A percentile compares a stretch with the other conserved stretches of the same genome.
These are phyloP conservation scores for Paguma larvata DNA, from an alignment of 2,797 vertebrate species.

Conservation along the genomic window DNA sequence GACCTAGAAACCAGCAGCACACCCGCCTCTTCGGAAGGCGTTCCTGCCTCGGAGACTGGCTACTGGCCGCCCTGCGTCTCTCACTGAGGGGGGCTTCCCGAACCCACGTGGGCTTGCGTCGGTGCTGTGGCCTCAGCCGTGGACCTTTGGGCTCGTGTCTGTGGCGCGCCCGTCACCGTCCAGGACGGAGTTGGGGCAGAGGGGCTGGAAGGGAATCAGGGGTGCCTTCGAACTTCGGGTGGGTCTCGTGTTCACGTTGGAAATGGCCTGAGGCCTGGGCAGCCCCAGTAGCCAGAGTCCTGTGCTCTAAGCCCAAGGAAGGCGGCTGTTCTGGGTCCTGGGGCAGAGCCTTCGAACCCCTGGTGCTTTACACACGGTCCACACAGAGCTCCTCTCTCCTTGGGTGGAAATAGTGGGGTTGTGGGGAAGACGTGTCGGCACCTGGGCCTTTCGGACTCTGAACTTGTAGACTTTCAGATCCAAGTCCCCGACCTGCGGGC, in stretches of 20 bases:
- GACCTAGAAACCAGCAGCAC: background rate
- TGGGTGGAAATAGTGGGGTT: background rate
- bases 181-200: background rate
- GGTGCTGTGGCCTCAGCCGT: too few species aligned
- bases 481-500: too few species aligned
- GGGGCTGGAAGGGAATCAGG: rapidly evolving
- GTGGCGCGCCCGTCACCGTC: rapidly evolving
- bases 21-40: rapidly evolving
- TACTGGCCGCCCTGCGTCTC: rapidly evolving
- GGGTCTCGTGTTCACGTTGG: rapidly evolving
- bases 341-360: background rate
- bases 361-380: background rate
- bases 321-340: background rate
- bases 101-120: rapidly evolving
- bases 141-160: background rate
- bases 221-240: rapidly evolving
- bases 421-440: background rate
- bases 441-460: background rate
- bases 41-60: too few species aligned
- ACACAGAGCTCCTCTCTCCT: background rate
- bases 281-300: rapidly evolving
- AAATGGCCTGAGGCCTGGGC: too few species aligned
- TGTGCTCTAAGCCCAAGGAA: background rate
- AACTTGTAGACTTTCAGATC: background rate
- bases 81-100: background rate